phyloP scores from a whole-genome alignment of 2,888 invertebrate species.

The Eurois occulta region DNA sequence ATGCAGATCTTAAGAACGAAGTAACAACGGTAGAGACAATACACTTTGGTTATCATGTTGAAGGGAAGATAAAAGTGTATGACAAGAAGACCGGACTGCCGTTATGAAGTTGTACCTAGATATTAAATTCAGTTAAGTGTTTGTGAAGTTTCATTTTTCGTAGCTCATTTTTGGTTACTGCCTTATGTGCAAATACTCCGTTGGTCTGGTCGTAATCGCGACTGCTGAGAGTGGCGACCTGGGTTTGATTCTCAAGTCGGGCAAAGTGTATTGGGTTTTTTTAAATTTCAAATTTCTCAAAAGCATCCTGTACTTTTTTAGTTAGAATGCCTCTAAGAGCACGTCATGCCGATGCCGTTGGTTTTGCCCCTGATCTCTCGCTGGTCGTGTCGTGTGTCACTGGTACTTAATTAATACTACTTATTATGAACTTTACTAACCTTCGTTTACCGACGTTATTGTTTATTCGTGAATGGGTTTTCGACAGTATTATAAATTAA shows the following conservation, averaged over 20 bases:
- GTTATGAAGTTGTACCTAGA: slow-evolving; percentile 71
- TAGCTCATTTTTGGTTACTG: neutral
- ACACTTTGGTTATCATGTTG: slow-evolving; percentile 78
- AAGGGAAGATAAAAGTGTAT: slow-evolving; percentile 79
- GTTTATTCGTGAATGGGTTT: neutral
- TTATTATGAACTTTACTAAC: neutral
- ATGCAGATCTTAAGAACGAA: slow-evolving; percentile 74
- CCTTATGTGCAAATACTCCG: neutral
- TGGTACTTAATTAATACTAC: neutral
- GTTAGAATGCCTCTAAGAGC: neutral
- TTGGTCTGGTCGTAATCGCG: neutral
- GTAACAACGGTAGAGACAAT: slow-evolving; percentile 72
- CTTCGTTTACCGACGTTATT: neutral
- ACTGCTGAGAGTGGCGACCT: neutral
- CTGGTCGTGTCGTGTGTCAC: neutral
- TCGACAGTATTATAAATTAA: neutral
- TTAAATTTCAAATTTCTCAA: neutral
- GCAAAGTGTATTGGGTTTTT: neutral
- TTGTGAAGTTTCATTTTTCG: slow-evolving; percentile 2
- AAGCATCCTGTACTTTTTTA: neutral
- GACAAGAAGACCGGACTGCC: slow-evolving; percentile 77
- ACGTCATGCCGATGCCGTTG: neutral
- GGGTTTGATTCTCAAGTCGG: neutral
- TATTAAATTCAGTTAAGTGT: neutral
- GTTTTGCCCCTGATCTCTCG: neutral